Percentiles rank a stretch among this genome's conserved stretches.
phyloP scores from a whole-genome alignment of 2,888 invertebrate genomes.

The Drosophila formosana region DNA sequence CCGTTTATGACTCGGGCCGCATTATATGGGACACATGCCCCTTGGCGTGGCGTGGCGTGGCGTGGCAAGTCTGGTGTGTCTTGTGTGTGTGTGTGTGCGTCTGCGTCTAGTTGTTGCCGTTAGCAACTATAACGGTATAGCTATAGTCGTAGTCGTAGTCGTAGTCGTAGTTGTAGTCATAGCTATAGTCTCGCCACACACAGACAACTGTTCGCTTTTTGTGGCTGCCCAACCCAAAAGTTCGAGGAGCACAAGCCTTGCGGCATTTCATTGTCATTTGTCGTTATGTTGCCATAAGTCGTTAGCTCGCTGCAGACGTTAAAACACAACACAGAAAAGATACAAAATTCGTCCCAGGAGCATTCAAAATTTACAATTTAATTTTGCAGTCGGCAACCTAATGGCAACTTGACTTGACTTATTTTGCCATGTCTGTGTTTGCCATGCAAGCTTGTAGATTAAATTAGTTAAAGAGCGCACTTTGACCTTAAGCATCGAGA shows the following conservation, averaged over 20 bases:
- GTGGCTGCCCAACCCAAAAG: constrained; percentile 52
- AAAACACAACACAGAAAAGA: constrained; percentile 68
- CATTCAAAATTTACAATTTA: constrained; percentile 77
- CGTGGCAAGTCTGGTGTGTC: constrained; percentile 28
- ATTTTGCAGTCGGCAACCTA: constrained; percentile 67
- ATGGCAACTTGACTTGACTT: constrained; percentile 45
- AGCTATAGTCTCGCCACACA: constrained; percentile 48
- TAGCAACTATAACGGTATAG: neutral
- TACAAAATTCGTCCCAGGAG: constrained; percentile 75
- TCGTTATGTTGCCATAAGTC: constrained; percentile 59
- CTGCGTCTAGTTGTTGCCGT: constrained; percentile 14
- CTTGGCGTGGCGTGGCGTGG: constrained; percentile 17
- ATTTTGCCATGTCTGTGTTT: constrained; percentile 52
- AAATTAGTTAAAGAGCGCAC: constrained; percentile 58
- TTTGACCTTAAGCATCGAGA: constrained; percentile 50
- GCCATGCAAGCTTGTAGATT: constrained; percentile 46
- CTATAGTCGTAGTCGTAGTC: neutral
- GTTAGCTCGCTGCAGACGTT: constrained; percentile 64
- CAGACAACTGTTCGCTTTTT: constrained; percentile 38
- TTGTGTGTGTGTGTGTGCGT: constrained; percentile 3
- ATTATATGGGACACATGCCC: constrained; percentile 33
- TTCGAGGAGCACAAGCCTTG: constrained; percentile 1
- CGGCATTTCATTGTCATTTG: constrained; percentile 7
- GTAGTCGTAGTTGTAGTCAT: constrained; percentile 16
- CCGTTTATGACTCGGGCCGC: constrained; percentile 29